Evolutionary conservation across 2,797 vertebrate species (phyloP), one percentile per base, ranked within the genome.

Genomic region (Enteromius argenteus): DNA sequence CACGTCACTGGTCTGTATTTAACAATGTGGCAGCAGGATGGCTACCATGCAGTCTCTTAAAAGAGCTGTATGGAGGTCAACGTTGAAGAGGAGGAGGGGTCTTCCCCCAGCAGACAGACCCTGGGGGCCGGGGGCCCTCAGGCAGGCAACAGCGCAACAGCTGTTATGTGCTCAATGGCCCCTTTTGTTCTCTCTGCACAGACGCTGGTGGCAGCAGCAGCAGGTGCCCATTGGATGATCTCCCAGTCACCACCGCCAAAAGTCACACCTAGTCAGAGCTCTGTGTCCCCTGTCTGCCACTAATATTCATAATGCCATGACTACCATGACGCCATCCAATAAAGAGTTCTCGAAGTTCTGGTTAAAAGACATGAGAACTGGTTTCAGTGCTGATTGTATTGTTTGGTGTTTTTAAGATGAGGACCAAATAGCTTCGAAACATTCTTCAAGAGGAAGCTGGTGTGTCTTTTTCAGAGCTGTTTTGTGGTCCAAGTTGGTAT

Each of bases 141-240:
- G 87, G 85, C 84, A 76, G 77, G 86, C 89, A 84, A 85, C 88
- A 90, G 87, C 72, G 68, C 72, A 83, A 88, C 89, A 90, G 89
- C 89, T 91, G 91, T 86, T 90, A 81, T 60, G 85, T 73, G 85
- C 58, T 90, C 89, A 90, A 89, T 89, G 85, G 85, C 72, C 76
- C 72, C 88, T 88, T 89, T 90, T 90, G 87, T 89, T 85, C 87
- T 71, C 74, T 30, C 30, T 11, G 71, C 74, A 75, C 85, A 86
- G 87, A 84, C 85, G 76, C 78, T 83, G 69, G 76, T 84, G 79
- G n/a, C 72, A 73, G 71, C 68, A 86, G 78, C 86, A 87, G 86
- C 87, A 88, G 86, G 87, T 86, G 86, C 84, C 88, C 72, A 75
- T 86, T 86, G 87, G 84, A 49, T 73, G 39, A 79, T 82, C 84